Conservation (phyloP, 2,888 invertebrate genomes). For the Pimpla rufipes region DNA sequence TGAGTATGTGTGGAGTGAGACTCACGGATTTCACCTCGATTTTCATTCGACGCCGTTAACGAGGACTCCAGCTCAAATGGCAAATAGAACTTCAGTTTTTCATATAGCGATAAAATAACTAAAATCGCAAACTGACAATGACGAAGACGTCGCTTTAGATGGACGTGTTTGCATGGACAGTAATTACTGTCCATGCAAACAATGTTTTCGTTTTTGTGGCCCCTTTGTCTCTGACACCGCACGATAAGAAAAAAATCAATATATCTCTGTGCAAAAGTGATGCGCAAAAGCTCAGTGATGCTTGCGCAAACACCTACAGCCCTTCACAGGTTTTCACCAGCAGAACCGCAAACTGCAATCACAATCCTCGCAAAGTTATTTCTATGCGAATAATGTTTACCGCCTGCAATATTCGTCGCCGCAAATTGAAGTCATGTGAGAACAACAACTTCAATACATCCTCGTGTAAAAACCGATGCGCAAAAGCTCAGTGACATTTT, state of each 20-base stretch:
- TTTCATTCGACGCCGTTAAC: not conserved
- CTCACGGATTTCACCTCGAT: not conserved
- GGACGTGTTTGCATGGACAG: not conserved
- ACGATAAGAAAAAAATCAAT: too few relatives aligned
- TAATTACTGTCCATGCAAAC: not conserved
- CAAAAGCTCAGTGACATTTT: not conserved
- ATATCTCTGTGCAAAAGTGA: too few relatives aligned
- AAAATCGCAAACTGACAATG: too few relatives aligned
- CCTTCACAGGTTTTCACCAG: too few relatives aligned
- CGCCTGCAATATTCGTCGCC: not conserved
- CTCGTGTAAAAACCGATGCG: not conserved
- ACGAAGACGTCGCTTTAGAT: not conserved
- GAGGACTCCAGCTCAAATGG: not conserved
- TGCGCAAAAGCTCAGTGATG: too few relatives aligned
- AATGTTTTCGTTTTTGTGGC: not conserved
- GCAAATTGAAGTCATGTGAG: not conserved
- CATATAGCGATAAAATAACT: too few relatives aligned
- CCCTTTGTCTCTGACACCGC: too few relatives aligned
- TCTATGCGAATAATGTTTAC: not conserved
- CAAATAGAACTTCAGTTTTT: too few relatives aligned
- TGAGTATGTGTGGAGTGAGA: slow-evolving; percentile 2
- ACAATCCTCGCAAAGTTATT: not conserved
- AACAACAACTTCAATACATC: slow-evolving; percentile 1
- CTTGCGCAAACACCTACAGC: too few relatives aligned
- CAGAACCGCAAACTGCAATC: not conserved